Conservation (phyloP, 2,797 vertebrate genomes). For the Vespertilio murinus region DNA sequence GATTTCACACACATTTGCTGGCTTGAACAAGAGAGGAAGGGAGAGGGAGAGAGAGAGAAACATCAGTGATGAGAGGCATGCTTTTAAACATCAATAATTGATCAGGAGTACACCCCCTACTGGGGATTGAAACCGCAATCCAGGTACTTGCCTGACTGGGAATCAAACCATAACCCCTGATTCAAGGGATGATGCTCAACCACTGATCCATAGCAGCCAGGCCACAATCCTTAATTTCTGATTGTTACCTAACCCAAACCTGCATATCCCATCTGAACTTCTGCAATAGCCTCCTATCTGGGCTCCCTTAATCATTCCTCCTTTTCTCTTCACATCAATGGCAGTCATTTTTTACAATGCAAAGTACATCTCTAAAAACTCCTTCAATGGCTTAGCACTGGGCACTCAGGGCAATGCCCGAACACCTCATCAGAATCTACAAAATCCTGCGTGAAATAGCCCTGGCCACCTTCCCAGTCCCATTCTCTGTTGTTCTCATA, state of each 20-base stretch:
- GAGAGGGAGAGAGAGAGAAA: too few relatives aligned
- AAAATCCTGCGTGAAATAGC: neutral
- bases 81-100: too few relatives aligned
- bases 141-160: too few relatives aligned
- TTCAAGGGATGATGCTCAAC: too few relatives aligned
- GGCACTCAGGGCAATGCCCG: neutral
- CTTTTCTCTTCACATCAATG: neutral
- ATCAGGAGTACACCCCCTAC: too few relatives aligned
- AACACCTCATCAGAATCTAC: neutral
- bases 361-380: neutral
- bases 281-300: neutral
- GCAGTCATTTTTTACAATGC: neutral
- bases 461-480: neutral
- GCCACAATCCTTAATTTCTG: neutral
- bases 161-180: too few relatives aligned
- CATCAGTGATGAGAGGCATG: too few relatives aligned
- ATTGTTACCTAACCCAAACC: neutral
- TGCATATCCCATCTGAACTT: neutral
- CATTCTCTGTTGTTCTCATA: neutral
- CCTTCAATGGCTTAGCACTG: neutral
- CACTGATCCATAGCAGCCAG: too few relatives aligned
- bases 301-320: neutral
- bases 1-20: neutral
- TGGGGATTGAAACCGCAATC: too few relatives aligned
- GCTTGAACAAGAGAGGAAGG: neutral